Percentiles rank a stretch among this genome's conserved stretches.
Evolutionary conservation across 2,888 invertebrate species (phyloP).

Genomic region (Abscondita cerata): DNA sequence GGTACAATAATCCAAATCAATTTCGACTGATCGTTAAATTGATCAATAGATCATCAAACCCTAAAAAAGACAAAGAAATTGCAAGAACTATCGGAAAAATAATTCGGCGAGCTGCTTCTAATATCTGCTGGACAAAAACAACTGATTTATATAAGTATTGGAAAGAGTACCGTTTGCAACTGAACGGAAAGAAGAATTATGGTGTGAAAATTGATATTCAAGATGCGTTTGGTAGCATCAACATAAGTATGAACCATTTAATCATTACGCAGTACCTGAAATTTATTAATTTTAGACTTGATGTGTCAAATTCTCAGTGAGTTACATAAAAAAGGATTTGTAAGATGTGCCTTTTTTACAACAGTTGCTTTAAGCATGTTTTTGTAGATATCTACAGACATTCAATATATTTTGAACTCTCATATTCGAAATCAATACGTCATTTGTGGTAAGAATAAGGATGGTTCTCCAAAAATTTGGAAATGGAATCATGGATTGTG

Average conservation of each 20-base stretch:
- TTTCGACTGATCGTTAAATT: slow-evolving; percentile 28
- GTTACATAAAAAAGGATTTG: not conserved
- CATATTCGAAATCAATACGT: slow-evolving; percentile 15
- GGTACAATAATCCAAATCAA: slow-evolving; percentile 14
- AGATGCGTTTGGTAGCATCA: slow-evolving; percentile 34
- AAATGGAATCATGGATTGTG: slow-evolving; percentile 34
- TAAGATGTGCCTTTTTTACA: not conserved
- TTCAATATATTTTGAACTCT: not conserved
- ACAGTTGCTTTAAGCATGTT: not conserved
- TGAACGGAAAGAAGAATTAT: slow-evolving; percentile 14
- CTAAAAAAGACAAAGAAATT: not conserved
- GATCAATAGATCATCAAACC: not conserved
- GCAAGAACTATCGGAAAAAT: slow-evolving; percentile 9
- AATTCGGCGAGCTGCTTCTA: slow-evolving; percentile 14
- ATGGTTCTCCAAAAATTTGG: slow-evolving; percentile 18
- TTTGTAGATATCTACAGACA: slow-evolving; percentile 11
- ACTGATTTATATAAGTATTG: slow-evolving; percentile 20
- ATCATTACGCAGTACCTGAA: not conserved
- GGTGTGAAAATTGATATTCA: slow-evolving; percentile 31
- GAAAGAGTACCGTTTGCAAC: slow-evolving; percentile 13
- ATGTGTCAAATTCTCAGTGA: slow-evolving; percentile 15
- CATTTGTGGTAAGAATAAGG: slow-evolving; percentile 9
- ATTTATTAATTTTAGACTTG: slow-evolving; percentile 12
- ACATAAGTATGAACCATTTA: slow-evolving; percentile 22
- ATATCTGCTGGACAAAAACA: slow-evolving; percentile 20